phyloP scores from a whole-genome alignment of 2,797 vertebrate species.

The Paguma larvata region DNA sequence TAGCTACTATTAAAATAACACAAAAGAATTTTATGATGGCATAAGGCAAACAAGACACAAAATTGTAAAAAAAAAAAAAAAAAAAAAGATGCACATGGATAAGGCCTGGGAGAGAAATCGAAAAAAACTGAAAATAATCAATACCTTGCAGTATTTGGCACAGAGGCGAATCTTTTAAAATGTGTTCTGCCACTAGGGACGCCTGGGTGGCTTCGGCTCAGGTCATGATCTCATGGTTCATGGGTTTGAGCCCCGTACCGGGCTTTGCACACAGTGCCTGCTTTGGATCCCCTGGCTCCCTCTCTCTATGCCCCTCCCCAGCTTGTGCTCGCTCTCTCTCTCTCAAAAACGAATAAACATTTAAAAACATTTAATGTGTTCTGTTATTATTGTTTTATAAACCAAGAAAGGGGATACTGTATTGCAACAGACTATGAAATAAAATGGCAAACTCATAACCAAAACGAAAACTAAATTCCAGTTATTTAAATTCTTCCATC shows the following conservation, averaged over 20 bases:
- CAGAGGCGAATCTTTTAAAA: conserved; percentile 29
- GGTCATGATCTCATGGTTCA: too few species aligned
- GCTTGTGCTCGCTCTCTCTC: too few species aligned
- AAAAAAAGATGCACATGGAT: neutral
- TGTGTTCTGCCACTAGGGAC: neutral
- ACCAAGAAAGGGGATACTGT: neutral
- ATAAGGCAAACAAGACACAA: conserved; percentile 22
- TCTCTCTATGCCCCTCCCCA: too few species aligned
- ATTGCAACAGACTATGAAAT: neutral
- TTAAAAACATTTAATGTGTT: too few species aligned
- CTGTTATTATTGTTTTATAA: conserved; percentile 8
- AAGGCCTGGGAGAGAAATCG: neutral
- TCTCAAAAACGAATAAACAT: too few species aligned
- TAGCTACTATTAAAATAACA: conserved; percentile 13
- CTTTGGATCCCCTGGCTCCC: too few species aligned
- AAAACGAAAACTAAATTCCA: conserved; percentile 3
- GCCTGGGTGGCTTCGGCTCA: too few species aligned
- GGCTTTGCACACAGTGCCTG: too few species aligned
- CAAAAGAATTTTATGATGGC: neutral
- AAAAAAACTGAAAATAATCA: conserved; percentile 34
- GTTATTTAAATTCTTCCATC: conserved; percentile 54
- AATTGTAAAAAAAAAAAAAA: neutral
- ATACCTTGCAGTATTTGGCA: neutral
- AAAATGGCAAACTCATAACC: conserved; percentile 23
- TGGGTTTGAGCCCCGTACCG: too few species aligned